These are phyloP conservation scores for Tachycineta bicolor DNA, from an alignment of 2,113 vertebrate species.

Conservation along the genomic window DNA sequence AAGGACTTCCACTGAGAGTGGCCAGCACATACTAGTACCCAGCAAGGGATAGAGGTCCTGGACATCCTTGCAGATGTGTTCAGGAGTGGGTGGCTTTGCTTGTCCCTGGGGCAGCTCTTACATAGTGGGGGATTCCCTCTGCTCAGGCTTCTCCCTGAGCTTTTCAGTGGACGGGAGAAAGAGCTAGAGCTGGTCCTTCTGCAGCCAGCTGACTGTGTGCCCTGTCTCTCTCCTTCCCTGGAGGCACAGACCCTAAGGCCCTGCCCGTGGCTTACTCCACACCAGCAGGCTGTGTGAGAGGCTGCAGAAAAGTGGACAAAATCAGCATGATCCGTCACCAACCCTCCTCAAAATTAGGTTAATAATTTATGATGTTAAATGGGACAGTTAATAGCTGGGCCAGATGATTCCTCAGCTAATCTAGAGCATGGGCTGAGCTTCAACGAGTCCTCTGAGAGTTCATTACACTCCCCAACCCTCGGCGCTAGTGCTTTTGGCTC, in stretches of 20 bases:
- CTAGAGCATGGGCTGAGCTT: conserved; percentile 55
- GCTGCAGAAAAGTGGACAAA: conserved; percentile 19
- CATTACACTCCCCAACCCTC: conserved; percentile 53
- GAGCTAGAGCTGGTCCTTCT: background rate
- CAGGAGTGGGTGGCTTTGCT: background rate
- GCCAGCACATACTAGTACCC: background rate
- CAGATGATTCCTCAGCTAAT: conserved; percentile 70
- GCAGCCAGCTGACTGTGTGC: background rate
- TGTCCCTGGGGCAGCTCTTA: rapidly evolving
- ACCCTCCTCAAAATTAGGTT: conserved; percentile 87
- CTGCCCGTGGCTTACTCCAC: background rate
- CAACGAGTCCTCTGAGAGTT: conserved; percentile 71
- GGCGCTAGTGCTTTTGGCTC: conserved; percentile 30
- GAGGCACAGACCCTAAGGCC: background rate
- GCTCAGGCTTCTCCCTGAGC: background rate
- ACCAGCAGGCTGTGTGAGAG: background rate
- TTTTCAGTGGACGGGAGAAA: background rate
- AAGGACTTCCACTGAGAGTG: background rate
- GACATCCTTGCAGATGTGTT: background rate
- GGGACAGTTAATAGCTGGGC: conserved; percentile 85
- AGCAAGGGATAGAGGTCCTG: background rate
- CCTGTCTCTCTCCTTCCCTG: background rate
- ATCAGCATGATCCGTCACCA: conserved; percentile 76
- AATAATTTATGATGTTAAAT: conserved; percentile 91
- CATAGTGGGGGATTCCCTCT: background rate